These are phyloP conservation scores for Bolborhynchus lineola DNA, from an alignment of 2,113 vertebrate genomes.

Conservation along the genomic window DNA sequence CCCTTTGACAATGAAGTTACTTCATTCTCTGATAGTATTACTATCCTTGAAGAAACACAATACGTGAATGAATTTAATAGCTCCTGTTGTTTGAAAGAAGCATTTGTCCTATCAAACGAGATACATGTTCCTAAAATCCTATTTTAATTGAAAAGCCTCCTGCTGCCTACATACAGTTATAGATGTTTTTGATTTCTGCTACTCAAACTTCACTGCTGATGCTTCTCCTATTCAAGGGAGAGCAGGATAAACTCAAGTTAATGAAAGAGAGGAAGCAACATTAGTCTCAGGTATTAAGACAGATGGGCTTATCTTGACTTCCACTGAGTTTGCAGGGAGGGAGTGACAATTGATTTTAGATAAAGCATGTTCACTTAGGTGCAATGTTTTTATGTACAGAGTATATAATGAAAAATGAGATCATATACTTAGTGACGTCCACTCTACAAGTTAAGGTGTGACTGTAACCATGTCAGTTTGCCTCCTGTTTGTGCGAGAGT, in stretches of 20 bases:
- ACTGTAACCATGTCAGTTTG: not conserved
- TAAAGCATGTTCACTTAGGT: not conserved
- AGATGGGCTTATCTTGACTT: not conserved
- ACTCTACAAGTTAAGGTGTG: not conserved
- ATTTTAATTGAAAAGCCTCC: conserved; percentile 11
- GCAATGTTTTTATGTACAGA: not conserved
- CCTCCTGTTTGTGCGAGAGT: not conserved
- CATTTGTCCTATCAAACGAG: not conserved
- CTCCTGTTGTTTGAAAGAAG: not conserved
- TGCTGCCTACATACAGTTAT: not conserved
- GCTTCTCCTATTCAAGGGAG: not conserved
- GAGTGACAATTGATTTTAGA: not conserved
- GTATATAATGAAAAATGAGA: not conserved
- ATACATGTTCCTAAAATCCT: not conserved
- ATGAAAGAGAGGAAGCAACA: not conserved
- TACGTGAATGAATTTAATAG: not conserved
- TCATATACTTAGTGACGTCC: not conserved
- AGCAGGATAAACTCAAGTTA: not conserved
- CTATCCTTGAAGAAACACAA: not conserved
- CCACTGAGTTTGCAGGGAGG: not conserved
- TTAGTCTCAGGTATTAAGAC: not conserved
- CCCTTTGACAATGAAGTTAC: not conserved
- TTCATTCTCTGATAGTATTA: not conserved
- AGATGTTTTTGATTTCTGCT: not conserved
- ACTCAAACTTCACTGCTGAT: not conserved